These are phyloP conservation scores for Rhagoletis pomonella DNA, from an alignment of 1,140 invertebrate genomes.

Conservation along the genomic window DNA sequence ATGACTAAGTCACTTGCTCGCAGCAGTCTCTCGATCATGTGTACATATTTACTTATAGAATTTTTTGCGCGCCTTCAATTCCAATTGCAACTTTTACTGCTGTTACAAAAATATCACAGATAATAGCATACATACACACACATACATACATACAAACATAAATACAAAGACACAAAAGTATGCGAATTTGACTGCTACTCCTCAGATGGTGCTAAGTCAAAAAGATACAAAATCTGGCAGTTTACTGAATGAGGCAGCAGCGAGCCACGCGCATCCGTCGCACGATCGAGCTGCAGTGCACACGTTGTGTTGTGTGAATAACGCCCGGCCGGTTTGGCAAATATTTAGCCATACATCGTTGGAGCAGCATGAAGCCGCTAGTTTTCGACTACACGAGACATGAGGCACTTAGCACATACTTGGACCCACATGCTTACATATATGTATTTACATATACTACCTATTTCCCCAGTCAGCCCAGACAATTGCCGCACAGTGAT, in stretches of 20 bases:
- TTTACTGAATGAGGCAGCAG: neutral
- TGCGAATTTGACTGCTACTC: neutral
- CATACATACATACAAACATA: neutral
- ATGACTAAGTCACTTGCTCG: neutral
- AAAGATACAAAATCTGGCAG: neutral
- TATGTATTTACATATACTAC: neutral
- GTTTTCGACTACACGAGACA: neutral
- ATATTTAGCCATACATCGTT: neutral
- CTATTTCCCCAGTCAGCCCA: neutral
- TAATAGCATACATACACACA: neutral
- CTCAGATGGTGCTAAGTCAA: neutral
- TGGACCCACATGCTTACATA: neutral
- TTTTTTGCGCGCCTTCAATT: constrained; percentile 21
- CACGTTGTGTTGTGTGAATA: neutral
- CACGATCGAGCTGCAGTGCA: neutral
- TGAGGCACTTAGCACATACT: neutral
- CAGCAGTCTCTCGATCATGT: constrained; percentile 7
- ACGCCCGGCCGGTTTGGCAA: constrained; percentile 24
- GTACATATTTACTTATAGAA: neutral
- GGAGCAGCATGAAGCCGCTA: neutral
- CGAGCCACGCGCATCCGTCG: neutral
- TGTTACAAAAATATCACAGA: constrained; percentile 17
- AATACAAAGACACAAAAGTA: neutral
- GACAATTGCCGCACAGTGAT: neutral
- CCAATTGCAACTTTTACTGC: constrained; percentile 38